Base-by-base conservation (phyloP, 2,888 invertebrate species). In the Cataglyphis livida region DNA sequence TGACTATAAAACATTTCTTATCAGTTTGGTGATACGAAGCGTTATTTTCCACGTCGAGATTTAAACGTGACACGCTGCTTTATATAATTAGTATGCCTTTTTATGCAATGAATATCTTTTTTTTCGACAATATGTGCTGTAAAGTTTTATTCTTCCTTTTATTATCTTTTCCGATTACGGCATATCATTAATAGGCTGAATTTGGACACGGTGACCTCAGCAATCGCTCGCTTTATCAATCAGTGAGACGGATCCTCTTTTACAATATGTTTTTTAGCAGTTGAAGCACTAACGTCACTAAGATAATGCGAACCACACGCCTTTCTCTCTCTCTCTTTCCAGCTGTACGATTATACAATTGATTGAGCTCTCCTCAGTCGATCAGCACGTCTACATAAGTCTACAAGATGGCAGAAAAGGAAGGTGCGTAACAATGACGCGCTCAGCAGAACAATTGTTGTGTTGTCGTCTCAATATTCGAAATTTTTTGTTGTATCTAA, bases 371-470 rank as follows among this genome's bases (percentile, higher is more conserved):
- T 66, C 15, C 12, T n/a, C 64, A 35, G 44, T 38, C 12, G 15
- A 51, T 9, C 21, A 10, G 28, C 9, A 21, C 35, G 15, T 12
- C 18, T 6, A 28, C 41, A 44, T 15, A 21, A 25, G 15, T 12
- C 18, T 3, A 28, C 41, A 44, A 32, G 18, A 75, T 75, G 76
- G 21, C 54, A 12, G 54, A 66, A 41, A 21, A 57, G 25, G 57
- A 10, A 66, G 54, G 76, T 68, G 32, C 44, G 38, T 38, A 7
- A 44, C 3, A 44, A 44, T 44, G 3, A 4, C 15, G 4, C 44
- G 15, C 15, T 35, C 35, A 35, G 35, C 6, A 35, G 35, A 35
- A 35, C 35, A 35, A 35, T 35, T 35, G 35, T 35, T 35, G 35
- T 6, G 35, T 35, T 35, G 4, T 35, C 32, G 10, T 59, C 15